Conservation (phyloP, 2,113 vertebrate species). For the Engystomops pustulosus region DNA sequence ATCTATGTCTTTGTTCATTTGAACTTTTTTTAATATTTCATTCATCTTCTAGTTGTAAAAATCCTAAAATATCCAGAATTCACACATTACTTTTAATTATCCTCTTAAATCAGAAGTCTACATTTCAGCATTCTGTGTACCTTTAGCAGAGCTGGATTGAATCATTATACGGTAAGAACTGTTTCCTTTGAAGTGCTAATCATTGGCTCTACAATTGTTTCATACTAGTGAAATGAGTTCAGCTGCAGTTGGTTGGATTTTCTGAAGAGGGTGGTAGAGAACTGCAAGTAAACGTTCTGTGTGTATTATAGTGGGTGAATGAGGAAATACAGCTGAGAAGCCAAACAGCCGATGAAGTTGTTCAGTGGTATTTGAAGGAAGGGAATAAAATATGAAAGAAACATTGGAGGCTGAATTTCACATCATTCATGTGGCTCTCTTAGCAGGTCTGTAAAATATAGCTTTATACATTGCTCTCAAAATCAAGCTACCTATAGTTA, state of each 20-base stretch:
- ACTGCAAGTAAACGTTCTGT: constrained; percentile 69
- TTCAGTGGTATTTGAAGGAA: constrained; percentile 16
- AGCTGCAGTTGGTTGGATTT: constrained; percentile 66
- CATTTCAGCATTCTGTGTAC: neutral
- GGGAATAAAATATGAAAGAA: constrained; percentile 34
- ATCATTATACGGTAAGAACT: neutral
- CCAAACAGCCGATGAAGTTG: neutral
- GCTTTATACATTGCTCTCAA: neutral
- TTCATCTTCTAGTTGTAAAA: neutral
- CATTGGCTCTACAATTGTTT: neutral
- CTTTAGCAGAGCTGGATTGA: neutral
- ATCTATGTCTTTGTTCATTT: no score
- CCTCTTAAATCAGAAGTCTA: neutral
- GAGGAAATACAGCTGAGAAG: neutral
- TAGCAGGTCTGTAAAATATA: neutral
- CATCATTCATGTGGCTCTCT: neutral
- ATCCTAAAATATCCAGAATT: neutral
- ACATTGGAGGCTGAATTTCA: constrained; percentile 12
- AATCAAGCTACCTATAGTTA: neutral
- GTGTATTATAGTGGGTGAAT: neutral
- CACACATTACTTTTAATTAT: neutral
- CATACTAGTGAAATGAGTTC: neutral
- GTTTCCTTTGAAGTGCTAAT: neutral
- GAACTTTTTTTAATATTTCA: neutral
- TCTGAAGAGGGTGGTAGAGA: constrained; percentile 92